Base-by-base conservation (phyloP, 2,113 vertebrate species). In the Sapajus apella region DNA sequence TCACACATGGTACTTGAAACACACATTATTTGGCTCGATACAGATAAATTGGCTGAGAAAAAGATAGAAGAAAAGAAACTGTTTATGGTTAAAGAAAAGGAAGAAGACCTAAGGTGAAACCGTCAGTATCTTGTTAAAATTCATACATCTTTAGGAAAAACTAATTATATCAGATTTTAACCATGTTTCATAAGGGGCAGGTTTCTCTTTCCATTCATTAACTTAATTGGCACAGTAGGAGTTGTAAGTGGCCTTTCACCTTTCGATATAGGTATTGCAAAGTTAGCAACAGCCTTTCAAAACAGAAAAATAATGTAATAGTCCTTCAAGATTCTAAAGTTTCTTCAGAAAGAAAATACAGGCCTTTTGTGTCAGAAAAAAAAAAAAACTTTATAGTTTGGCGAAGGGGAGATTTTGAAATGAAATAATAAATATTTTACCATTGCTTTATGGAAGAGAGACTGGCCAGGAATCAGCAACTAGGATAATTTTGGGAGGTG, bases 281-380 rank as follows among this genome's bases (percentile, higher is more conserved):
- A 97, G 97, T 98, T 98, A 96, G 75, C 83, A 94, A 58, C 79
- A 97, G 89, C 56, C 64, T 98, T 98, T 98, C 66, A 96, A 98
- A 98, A 86, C 30, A 95, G 88, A 97, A 96, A 91, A 95, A 97
- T 90, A 93, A 93, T 47, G 90, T 95, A 97, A 76, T 0, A 0
- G 37, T 85, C 40, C 23, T 37, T 93, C 35, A 92, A 68, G 25
- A 93, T 61, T 61, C 23, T 16, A 66, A 76, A 87, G 32, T 6
- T 55, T 55, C 8, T 64, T 23, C 72, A 79, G 45, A 83, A 73
- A 91, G 37, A 90, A 94, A 91, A 86, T 35, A 30, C 1, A 52
- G 32, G 45, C 30, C 4, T 30, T 75, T 79, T 88, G 12, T 75
- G 17, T 82, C 30, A 14, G 30, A 30, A 66, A 75, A 13, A 87